A percentile compares a stretch with the other conserved stretches of the same genome.
Evolutionary conservation across 2,797 vertebrate genomes (phyloP).

Genomic region (Sebastes minor): DNA sequence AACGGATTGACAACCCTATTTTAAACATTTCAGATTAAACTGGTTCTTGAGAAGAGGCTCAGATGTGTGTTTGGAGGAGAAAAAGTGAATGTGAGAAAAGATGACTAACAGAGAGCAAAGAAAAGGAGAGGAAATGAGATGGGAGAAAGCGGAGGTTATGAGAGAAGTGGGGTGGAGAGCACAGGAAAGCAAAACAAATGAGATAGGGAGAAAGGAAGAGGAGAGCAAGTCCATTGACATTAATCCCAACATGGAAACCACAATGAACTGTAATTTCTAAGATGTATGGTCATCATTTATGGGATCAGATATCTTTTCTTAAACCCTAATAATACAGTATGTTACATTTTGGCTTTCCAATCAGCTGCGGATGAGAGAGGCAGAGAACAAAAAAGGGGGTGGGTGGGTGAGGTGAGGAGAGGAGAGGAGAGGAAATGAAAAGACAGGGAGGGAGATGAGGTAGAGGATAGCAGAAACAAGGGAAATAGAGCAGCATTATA

Average conservation of each 20-base stretch:
- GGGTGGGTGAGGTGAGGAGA: slow-evolving; percentile 32
- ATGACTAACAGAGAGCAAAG: slow-evolving; percentile 1
- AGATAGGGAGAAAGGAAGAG: neutral
- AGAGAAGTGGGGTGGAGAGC: neutral
- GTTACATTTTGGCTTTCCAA: slow-evolving; percentile 26
- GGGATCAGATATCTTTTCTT: slow-evolving; percentile 46
- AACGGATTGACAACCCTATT: too few species aligned
- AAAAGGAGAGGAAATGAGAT: slow-evolving; percentile 50
- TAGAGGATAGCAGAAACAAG: slow-evolving; percentile 16
- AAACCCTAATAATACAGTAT: slow-evolving; percentile 19
- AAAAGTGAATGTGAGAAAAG: neutral
- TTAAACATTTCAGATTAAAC: neutral
- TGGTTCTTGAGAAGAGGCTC: neutral
- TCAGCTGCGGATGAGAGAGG: slow-evolving; percentile 28
- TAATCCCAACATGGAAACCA: slow-evolving; percentile 1
- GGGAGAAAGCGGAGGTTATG: neutral
- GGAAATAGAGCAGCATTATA: neutral
- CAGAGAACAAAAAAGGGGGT: neutral
- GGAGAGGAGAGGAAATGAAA: slow-evolving; percentile 67
- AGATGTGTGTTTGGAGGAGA: neutral
- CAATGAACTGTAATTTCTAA: slow-evolving; percentile 31
- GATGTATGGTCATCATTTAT: slow-evolving; percentile 15
- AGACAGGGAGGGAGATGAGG: slow-evolving; percentile 40
- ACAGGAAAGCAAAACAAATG: slow-evolving; percentile 14
- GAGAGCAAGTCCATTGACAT: slow-evolving; percentile 26